Evolutionary conservation across 2,113 vertebrate genomes (phyloP).

Genomic region (Eretmochelys imbricata): DNA sequence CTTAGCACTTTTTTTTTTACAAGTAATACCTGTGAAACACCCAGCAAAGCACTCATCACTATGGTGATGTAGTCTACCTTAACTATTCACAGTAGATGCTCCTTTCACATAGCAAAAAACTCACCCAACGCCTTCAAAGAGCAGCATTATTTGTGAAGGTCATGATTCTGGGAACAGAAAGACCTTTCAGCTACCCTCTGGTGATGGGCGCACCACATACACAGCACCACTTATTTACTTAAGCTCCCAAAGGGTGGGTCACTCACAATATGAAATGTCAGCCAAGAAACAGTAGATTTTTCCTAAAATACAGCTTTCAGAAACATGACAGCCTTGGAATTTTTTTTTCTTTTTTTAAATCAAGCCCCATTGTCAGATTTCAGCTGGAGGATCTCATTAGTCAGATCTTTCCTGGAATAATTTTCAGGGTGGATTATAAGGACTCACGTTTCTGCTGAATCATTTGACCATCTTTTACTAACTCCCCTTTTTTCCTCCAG

Average conservation of each 20-base stretch:
- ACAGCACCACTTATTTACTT: accelerated
- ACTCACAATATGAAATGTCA: neutral
- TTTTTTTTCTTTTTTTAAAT: accelerated
- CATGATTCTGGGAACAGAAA: accelerated
- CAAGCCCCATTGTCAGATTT: neutral
- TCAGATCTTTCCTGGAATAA: neutral
- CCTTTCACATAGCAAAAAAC: neutral
- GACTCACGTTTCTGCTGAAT: neutral
- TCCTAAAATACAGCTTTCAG: no score
- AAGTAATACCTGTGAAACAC: neutral
- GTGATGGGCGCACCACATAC: accelerated
- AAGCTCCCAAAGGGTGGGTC: accelerated
- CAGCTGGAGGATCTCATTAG: neutral
- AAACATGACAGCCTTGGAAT: neutral
- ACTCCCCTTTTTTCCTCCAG: neutral
- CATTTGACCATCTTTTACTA: neutral
- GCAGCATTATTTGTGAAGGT: neutral
- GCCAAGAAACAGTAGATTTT: neutral
- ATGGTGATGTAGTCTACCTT: neutral
- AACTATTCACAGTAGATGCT: neutral
- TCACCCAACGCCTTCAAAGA: neutral
- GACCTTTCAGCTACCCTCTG: neutral
- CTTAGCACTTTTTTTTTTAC: neutral
- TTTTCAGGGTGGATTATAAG: neutral
- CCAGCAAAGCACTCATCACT: neutral